Evolutionary conservation across 1,140 invertebrate species (phyloP), one percentile per base, ranked within the genome.

Genomic region (Helicorthomorpha holstii): DNA sequence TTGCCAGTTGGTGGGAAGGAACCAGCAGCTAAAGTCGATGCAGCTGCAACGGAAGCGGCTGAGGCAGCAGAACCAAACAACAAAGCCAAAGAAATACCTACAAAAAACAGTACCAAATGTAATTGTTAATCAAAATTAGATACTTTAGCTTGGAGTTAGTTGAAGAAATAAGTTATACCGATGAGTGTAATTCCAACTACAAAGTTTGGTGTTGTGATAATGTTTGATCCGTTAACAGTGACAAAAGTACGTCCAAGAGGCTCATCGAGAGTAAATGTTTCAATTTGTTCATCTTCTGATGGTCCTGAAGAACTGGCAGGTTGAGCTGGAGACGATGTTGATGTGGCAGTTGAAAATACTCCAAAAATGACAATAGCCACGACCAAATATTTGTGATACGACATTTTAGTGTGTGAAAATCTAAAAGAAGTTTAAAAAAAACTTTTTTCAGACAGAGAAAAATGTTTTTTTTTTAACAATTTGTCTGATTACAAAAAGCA

Each of bases 191-290:
- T 25, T 7, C 44, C 44, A 25, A 46, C 44, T 46, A 46, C 44
- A 19, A 46, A 46, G 19, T 46, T 46, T 12, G 44, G 44, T 19
- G 44, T 46, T 7, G 44, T 46, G 44, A 46, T 46, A 22, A 46
- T 46, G 25, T 46, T 46, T 7, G 4, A 7, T 21, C 44, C 44
- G 21, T 46, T 46, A 7, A 46, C 44, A 7, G 44, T 10, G 19
- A 46, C 19, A 19, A 46, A 46, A 22, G 44, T 46, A 7, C 44
- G 4, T 25, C 19, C 44, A 7, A 21, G 19, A 21, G 44, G 25
- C 19, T 46, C 44, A 46, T 46, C 44, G 4, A 46, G 19, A 7
- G 44, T 46, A 46, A 46, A 46, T 7, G 44, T 46, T 19, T 46
- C 44, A 4, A 46, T 7, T 22, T 21, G 44, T 46, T 46, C n/a